Evolutionary conservation across 2,113 vertebrate species (phyloP).

Genomic region (Vidua macroura): DNA sequence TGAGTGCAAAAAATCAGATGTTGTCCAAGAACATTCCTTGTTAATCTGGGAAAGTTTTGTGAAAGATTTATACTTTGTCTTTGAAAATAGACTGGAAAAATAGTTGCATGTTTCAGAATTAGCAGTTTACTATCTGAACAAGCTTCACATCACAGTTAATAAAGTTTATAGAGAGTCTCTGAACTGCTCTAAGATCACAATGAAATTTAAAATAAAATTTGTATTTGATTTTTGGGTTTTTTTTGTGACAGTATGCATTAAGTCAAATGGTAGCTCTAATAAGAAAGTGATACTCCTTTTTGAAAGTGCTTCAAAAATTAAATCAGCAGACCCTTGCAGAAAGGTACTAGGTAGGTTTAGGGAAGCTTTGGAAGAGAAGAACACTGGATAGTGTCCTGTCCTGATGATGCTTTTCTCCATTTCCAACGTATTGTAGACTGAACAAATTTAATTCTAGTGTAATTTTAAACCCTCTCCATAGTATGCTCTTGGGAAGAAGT

Average conservation of each 20-base stretch:
- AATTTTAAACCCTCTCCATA: background rate
- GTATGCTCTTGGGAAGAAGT: background rate
- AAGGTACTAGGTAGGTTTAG: background rate
- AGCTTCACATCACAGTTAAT: background rate
- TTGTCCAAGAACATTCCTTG: background rate
- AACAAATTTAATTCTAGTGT: background rate
- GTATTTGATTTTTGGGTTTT: background rate
- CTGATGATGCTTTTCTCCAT: background rate
- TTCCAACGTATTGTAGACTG: background rate
- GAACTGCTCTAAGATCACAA: background rate
- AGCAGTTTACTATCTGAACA: background rate
- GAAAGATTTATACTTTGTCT: background rate
- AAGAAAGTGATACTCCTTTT: background rate
- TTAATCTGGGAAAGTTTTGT: background rate
- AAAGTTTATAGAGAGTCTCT: background rate
- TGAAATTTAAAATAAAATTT: background rate
- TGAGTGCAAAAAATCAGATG: background rate
- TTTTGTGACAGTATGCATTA: background rate
- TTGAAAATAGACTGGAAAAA: background rate
- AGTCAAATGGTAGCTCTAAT: background rate
- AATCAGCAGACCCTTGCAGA: background rate
- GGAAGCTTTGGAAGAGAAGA: background rate
- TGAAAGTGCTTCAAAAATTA: background rate
- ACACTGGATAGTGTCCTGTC: background rate
- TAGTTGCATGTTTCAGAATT: background rate